Evolutionary conservation across 92 coral and sea anemone species (phyloP).

Genomic region (Umimayanthus chanpuru): DNA sequence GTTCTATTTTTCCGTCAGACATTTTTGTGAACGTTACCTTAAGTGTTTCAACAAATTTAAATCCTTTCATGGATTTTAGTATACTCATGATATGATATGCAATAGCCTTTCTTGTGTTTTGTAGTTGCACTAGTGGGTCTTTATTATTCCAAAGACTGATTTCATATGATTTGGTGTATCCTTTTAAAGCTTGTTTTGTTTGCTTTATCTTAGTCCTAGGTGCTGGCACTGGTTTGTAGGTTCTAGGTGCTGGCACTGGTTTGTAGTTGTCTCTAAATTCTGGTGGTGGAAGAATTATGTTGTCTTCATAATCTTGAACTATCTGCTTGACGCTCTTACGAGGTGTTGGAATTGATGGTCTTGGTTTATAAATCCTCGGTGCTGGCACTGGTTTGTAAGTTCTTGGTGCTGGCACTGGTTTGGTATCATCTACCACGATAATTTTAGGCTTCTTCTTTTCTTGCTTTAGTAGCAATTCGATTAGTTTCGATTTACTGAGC

Average conservation of each 20-base stretch:
- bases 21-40: no score
- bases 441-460: slow-evolving; percentile 18
- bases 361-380: neutral
- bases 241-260: no score
- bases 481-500: no score
- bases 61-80: no score
- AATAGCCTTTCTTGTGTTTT: no score
- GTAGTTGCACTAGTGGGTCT: neutral
- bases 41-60: no score
- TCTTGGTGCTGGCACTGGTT: no score
- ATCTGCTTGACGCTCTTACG: neutral
- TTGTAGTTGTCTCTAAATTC: no score
- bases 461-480: slow-evolving; percentile 38
- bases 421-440: slow-evolving; percentile 30
- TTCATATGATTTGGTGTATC: neutral
- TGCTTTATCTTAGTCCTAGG: neutral
- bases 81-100: no score
- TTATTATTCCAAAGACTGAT: neutral
- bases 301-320: slow-evolving; percentile 15
- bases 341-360: neutral
- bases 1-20: no score
- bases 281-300: neutral
- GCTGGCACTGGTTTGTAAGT: neutral
- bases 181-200: neutral
- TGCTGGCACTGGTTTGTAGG: neutral